A percentile compares a stretch with the other conserved stretches of the same genome.
Evolutionary conservation across 1,140 invertebrate genomes (phyloP).

Genomic region (Zaprionus capensis): DNA sequence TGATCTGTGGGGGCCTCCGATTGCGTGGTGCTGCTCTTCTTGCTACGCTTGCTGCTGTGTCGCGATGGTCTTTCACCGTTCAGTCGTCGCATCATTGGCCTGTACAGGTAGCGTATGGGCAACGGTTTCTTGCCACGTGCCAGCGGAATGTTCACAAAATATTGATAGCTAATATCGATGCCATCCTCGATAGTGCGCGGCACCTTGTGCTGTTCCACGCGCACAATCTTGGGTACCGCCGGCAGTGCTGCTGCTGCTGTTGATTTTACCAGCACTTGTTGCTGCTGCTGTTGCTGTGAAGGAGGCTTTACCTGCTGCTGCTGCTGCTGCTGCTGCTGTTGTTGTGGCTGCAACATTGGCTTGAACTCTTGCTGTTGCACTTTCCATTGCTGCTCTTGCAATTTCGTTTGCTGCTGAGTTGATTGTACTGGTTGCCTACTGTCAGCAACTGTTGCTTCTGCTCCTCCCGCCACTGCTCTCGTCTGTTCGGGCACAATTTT

Average conservation of each 20-base stretch:
- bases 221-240: constrained; percentile 40
- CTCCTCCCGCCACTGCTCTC: background rate
- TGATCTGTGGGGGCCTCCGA: background rate
- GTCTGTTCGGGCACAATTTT: constrained; percentile 41
- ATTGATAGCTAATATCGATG: constrained; percentile 68
- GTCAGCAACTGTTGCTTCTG: constrained; percentile 5
- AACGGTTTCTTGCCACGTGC: constrained; percentile 54
- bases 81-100: constrained; percentile 59
- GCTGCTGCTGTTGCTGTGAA: background rate
- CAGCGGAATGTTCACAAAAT: constrained; percentile 59
- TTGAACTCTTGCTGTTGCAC: background rate
- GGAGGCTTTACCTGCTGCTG: background rate
- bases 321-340: background rate
- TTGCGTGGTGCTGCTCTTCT: constrained; percentile 1
- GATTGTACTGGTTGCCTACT: background rate
- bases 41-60: constrained; percentile 25
- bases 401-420: background rate
- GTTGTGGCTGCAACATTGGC: background rate
- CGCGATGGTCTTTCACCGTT: constrained; percentile 16
- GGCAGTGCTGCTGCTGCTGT: background rate
- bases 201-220: constrained; percentile 56
- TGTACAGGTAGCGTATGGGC: constrained; percentile 61
- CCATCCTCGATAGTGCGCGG: constrained; percentile 66
- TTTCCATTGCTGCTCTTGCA: background rate
- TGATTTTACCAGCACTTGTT: background rate